Percentiles rank a stretch among this genome's conserved stretches.
Conservation (phyloP, 2,888 invertebrate species). For the Phymatocera aterrima region DNA sequence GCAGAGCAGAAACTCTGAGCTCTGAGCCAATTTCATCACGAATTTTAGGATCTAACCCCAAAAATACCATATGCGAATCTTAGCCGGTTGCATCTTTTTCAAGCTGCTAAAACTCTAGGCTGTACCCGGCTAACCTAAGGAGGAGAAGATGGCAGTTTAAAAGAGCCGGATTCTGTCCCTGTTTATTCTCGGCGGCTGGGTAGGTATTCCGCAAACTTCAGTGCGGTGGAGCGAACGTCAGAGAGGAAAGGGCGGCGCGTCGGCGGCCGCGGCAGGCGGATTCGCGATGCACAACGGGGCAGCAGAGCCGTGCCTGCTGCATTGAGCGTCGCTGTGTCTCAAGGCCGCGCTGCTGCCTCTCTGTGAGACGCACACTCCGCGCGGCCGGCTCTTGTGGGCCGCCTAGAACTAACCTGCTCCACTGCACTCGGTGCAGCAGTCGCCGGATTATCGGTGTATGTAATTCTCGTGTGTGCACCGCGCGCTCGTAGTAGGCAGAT, state of each 20-base stretch:
- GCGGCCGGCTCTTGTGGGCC: conserved; percentile 30
- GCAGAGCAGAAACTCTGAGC: not conserved
- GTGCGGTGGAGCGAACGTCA: not conserved
- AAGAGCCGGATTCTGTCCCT: no score
- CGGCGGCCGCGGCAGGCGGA: not conserved
- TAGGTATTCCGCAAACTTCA: not conserved
- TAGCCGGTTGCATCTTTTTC: no score
- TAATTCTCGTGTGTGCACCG: not conserved
- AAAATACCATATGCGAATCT: no score
- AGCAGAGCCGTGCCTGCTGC: conserved; percentile 55
- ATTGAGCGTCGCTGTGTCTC: conserved; percentile 74
- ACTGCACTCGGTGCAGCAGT: conserved; percentile 44
- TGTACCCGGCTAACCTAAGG: no score
- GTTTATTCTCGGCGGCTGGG: no score
- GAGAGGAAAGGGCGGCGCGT: conserved; percentile 5
- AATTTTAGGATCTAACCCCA: no score
- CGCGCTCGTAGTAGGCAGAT: not conserved
- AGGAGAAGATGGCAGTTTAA: no score
- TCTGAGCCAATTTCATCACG: not conserved
- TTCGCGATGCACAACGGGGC: not conserved
- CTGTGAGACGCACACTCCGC: conserved; percentile 65
- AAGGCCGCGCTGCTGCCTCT: conserved; percentile 70
- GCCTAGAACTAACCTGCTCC: conserved; percentile 46
- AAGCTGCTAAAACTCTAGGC: no score
- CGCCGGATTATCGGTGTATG: not conserved